Evolutionary conservation across 2,113 vertebrate species (phyloP), one percentile per base, ranked within the genome.

Genomic region (Lucifuga dentata): DNA sequence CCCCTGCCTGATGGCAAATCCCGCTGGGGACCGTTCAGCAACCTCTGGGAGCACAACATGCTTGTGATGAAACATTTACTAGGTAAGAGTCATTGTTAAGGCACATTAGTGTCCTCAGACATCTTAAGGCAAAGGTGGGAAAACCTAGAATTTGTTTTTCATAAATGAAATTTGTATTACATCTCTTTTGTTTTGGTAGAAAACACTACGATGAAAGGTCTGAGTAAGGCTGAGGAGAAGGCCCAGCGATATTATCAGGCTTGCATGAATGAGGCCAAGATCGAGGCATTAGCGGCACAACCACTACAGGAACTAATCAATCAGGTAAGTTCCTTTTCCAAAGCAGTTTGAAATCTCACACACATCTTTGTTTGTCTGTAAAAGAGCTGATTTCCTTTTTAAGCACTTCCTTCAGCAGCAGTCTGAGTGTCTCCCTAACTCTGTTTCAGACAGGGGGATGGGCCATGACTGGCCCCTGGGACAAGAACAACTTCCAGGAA

Each of bases 31-130:
- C 94, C 96, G 55, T 99, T 99, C 92, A 97, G 94, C 86, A 95
- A 94, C 80, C 92, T 99, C 50, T 99, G 97, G 97, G 96, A 98
- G 49, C 94, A 95, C 81, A 99, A 99, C 90, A 96, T 97, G 89
- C 95, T 95, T 8, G 89, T 94, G 83, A 97, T 99, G 94, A 98
- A 98, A 84, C 94, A 93, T 53, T 91, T 98, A 38, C 90, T 99
- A 24, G 98, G 97, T 99, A 84, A 88, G 90, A 3, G 7, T n/a
- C 2, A 17, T 44, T 26, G 23, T 45, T n/a, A 50, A 40, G 40
- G 15, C 3, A 16, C 9, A n/a, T 44, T 7, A 1, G 23, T 39
- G 1, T 0, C 50, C 52, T 65, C 32, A 16, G 39, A 13, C 57
- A 36, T 12, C 19, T 60, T 29, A 8, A 38, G 32, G 32, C 38